Base-by-base conservation (phyloP, 2,113 vertebrate species). In the Mobula hypostoma region DNA sequence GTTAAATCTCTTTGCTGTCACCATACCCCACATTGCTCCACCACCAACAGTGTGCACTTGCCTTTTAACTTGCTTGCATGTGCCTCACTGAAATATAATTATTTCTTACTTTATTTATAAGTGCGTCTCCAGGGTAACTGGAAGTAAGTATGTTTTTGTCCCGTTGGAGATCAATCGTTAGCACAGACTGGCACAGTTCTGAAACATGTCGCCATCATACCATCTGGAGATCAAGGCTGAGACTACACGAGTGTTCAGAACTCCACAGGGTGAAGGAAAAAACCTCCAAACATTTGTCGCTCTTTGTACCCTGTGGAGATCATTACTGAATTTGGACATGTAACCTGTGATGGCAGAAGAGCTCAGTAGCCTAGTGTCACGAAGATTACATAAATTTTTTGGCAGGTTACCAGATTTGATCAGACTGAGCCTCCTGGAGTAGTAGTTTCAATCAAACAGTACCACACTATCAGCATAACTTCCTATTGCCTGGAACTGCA, bases 271-370 rank as follows among this genome's bases (percentile, higher is more conserved):
- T 90, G 63, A 90, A 63, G 63, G 66, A 32, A 63, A 66, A 63
- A 66, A 66, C n/a, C 61, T 90, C 85, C 91, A 27, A 74, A 93
- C 72, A 93, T 76, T 74, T 93, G 91, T 93, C 91, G 48, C 70
- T 74, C 70, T 93, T 56, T 93, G 74, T 93, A 93, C 36, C 91
- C 91, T 72, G 91, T 93, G 91, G 91, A 93, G 68, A 93, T 76
- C 68, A 93, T 93, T 72, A 93, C 91, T 48, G 91, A 76, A 74
- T 88, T 88, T 66, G 58, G 58, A 66, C n/a, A 15, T 90, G 85
- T 29, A 66, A 7, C 68, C 70, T 40, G 40, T 2, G 66, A 93
- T 19, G 48, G 90, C 66, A 48, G 68, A 74, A 56, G 19, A 76
- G 40, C 68, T 76, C 32, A 93, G 6, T 93, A 40, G 68, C 12